Evolutionary conservation across 2,113 vertebrate species (phyloP), one percentile per base, ranked within the genome.

Genomic region (Serilophus lunatus): DNA sequence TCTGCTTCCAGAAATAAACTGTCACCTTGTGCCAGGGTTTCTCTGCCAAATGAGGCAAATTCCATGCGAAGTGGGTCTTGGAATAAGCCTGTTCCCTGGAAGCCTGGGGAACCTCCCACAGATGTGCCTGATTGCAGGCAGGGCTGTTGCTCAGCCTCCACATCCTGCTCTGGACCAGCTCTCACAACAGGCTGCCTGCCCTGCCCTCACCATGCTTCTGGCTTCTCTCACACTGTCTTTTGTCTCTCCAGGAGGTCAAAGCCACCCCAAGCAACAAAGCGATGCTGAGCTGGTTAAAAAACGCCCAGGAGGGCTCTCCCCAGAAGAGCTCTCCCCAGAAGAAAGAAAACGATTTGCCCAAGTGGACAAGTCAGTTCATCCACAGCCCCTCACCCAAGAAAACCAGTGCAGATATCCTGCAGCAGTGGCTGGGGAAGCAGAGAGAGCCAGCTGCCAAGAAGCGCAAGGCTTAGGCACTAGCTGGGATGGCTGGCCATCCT

Each of bases 231-330:
- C 35, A 2, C 69, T 68, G 18, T 23, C 36, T 53, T 92, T 79
- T 96, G 40, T 86, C 66, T 80, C 68, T 49, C 5, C 68, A 99
- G 99, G 98, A 98, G 66, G 75, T 95, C 54, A 98, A 97, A 71
- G 81, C 94, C 13, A 98, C 98, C 51, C 97, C 97, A 44, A 98
- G 98, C 92, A 98, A 98, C 88, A 98, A 98, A 96, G 96, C 61
- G 95, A 98, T 99, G 99, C 96, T 97, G 96, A 97, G 95, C 59
- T 99, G 99, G 99, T 97, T 99, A 86, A 97, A 98, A 82, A 98
- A 85, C 44, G 88, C 88, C 35, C 72, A 93, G 28, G 94, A 96
- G 69, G 89, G 97, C 28, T 94, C 98, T 22, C 97, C 98, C 17
- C 97, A 96, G 83, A 99, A 98, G 97, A 96, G 97, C 28, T 94